Percentiles rank a stretch among this genome's conserved stretches.
These are phyloP conservation scores for Hippopotamus amphibius DNA, from an alignment of 2,113 vertebrate species.

Conservation along the genomic window DNA sequence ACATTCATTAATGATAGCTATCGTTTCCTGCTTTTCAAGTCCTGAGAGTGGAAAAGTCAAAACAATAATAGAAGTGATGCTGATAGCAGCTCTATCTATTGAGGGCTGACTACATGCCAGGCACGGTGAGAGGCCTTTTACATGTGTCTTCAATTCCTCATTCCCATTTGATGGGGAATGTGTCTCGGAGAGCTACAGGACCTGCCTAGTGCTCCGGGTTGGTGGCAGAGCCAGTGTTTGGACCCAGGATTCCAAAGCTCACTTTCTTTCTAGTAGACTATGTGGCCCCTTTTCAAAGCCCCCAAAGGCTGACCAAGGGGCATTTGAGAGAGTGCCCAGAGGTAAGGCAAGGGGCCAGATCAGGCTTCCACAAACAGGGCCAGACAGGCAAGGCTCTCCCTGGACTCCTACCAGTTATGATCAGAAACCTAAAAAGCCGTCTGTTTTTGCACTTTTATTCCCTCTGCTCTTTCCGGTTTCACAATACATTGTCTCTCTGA, in stretches of 20 bases:
- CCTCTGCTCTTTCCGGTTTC: not conserved
- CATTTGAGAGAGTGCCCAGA: not conserved
- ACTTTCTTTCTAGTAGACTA: not conserved
- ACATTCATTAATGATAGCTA: too few relatives aligned
- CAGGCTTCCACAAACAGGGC: not conserved
- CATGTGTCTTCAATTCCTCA: rapidly evolving
- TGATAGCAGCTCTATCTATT: not conserved
- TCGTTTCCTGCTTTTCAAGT: not conserved
- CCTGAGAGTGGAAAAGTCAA: not conserved
- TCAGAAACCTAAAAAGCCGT: not conserved
- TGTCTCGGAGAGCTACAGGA: not conserved
- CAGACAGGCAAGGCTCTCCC: not conserved
- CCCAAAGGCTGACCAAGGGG: not conserved
- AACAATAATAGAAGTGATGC: not conserved
- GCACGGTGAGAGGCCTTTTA: not conserved
- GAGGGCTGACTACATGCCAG: not conserved
- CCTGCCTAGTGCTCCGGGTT: too few relatives aligned
- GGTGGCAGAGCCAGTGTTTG: not conserved
- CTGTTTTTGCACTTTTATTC: not conserved
- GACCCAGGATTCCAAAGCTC: not conserved
- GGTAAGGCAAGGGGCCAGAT: not conserved
- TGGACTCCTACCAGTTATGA: rapidly evolving
- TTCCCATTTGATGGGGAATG: not conserved
- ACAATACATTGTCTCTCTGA: too few relatives aligned
- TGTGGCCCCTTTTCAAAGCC: not conserved